Conservation (phyloP, 2,797 vertebrate species). For the Eospalax fontanierii region DNA sequence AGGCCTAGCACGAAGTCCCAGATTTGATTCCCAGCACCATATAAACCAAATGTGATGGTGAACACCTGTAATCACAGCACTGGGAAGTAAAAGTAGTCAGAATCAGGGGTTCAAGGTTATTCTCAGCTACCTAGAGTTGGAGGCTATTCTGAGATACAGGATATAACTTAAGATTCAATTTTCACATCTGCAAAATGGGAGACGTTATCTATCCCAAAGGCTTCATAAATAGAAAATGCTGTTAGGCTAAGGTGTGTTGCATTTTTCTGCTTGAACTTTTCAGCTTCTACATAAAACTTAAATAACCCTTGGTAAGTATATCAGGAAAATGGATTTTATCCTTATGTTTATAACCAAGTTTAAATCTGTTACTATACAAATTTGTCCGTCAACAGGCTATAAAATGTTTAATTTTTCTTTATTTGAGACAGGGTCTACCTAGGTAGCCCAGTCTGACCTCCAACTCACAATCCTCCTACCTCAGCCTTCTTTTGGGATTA, state of each 20-base stretch:
- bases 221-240: constrained; percentile 47
- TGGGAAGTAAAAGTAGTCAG: too few relatives aligned
- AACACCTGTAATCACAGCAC: too few relatives aligned
- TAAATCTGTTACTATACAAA: constrained; percentile 45
- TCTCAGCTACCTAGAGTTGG: too few relatives aligned
- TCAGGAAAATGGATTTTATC: constrained; percentile 52
- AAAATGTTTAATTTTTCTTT: constrained; percentile 43
- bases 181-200: not conserved
- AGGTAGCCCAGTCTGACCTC: not conserved
- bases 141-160: too few relatives aligned
- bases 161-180: too few relatives aligned
- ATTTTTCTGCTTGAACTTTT: constrained; percentile 56
- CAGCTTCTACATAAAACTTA: constrained; percentile 30
- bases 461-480: not conserved
- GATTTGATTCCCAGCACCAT: too few relatives aligned
- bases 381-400: constrained; percentile 48
- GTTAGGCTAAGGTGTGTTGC: not conserved
- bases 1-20: too few relatives aligned
- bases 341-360: constrained; percentile 60
- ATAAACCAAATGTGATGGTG: too few relatives aligned
- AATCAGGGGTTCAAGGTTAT: too few relatives aligned
- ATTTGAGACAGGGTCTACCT: not conserved
- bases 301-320: not conserved
- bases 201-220: constrained; percentile 32
- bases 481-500: not conserved